These are phyloP conservation scores for Drosophila lini DNA, from an alignment of 1,140 invertebrate genomes.

Conservation along the genomic window DNA sequence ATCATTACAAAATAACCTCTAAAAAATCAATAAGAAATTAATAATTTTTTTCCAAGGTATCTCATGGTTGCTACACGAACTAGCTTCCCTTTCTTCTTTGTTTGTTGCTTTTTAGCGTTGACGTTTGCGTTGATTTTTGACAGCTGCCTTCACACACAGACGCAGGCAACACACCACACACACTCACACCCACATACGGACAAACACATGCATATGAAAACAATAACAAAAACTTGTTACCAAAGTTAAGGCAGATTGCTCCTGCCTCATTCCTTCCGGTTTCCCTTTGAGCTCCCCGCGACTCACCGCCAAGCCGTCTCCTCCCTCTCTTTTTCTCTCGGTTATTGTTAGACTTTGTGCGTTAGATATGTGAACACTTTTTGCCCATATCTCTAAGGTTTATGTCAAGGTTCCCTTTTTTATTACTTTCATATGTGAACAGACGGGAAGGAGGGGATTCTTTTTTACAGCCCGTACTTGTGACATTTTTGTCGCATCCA, in stretches of 20 bases:
- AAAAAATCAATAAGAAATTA: not conserved
- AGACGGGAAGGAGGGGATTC: conserved; percentile 16
- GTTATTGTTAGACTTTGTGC: conserved; percentile 79
- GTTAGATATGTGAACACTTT: conserved; percentile 66
- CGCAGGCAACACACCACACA: conserved; percentile 21
- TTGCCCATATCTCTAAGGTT: conserved; percentile 79
- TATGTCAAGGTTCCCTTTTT: conserved; percentile 76
- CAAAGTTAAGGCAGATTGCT: conserved; percentile 78
- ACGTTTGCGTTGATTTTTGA: conserved; percentile 82
- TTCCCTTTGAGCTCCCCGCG: not conserved
- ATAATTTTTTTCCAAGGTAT: not conserved
- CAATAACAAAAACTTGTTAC: conserved; percentile 82
- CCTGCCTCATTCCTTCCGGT: conserved; percentile 33
- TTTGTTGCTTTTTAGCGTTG: conserved; percentile 75
- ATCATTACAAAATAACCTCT: not conserved
- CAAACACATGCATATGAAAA: conserved; percentile 43
- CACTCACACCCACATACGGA: conserved; percentile 24
- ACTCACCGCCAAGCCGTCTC: not conserved
- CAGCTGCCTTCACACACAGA: conserved; percentile 75
- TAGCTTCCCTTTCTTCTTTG: conserved; percentile 17
- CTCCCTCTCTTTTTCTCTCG: conserved; percentile 12
- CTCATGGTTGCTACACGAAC: not conserved
- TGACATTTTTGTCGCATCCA: conserved; percentile 33
- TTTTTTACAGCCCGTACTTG: conserved; percentile 66
- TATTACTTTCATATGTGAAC: conserved; percentile 69